Percentiles rank a stretch among this genome's conserved stretches.
Conservation (phyloP, 2,113 vertebrate species). For the Petroica traversi region DNA sequence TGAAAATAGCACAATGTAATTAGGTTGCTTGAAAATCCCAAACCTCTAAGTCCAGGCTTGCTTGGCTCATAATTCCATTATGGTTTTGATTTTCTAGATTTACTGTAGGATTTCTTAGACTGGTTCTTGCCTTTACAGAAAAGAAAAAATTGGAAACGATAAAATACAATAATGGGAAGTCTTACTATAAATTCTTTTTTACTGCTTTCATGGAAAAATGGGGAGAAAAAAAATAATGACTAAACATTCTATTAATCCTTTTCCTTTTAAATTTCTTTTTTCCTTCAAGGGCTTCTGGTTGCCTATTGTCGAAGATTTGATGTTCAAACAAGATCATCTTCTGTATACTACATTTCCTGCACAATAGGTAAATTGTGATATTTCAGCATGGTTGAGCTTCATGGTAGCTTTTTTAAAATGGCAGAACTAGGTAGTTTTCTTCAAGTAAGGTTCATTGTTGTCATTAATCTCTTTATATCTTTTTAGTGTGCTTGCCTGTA, state of each 20-base stretch:
- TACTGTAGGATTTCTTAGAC: neutral
- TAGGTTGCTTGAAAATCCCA: neutral
- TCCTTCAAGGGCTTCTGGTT: constrained; percentile 85
- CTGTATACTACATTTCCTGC: constrained; percentile 86
- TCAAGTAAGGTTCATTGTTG: neutral
- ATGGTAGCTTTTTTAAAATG: neutral
- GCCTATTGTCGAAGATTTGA: constrained; percentile 97
- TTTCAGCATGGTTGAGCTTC: neutral
- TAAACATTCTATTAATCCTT: neutral
- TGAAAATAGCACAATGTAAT: neutral
- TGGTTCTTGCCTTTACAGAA: neutral
- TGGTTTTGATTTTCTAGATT: neutral
- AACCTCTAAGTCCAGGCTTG: neutral
- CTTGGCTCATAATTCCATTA: neutral
- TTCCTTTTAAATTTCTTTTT: neutral
- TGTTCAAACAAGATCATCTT: constrained; percentile 83
- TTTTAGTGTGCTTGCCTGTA: neutral
- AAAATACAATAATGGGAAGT: neutral
- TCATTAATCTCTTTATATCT: neutral
- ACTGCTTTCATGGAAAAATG: neutral
- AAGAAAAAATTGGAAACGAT: neutral
- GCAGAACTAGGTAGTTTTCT: neutral
- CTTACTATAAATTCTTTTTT: neutral
- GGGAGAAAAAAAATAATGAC: neutral
- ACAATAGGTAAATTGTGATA: constrained; percentile 79